Evolutionary conservation across 2,797 vertebrate genomes (phyloP).

Genomic region (Chiloscyllium punctatum): DNA sequence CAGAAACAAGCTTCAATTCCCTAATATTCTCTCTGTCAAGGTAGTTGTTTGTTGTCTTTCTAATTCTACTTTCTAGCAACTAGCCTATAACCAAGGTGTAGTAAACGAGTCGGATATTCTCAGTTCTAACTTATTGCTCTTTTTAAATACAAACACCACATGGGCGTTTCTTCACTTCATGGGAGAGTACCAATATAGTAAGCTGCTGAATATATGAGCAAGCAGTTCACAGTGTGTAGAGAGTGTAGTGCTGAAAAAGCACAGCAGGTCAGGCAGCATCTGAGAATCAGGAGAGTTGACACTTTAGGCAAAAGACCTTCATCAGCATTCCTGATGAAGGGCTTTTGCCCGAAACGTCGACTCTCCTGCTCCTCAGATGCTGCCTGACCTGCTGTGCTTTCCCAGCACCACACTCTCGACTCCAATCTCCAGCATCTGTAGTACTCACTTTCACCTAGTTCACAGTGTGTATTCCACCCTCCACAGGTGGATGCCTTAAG

Average conservation of each 20-base stretch:
- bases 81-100: not conserved
- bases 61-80: not conserved
- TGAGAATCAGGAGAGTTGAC: too few relatives aligned
- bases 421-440: too few relatives aligned
- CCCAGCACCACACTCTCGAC: too few relatives aligned
- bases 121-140: not conserved
- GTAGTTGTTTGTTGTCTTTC: not conserved
- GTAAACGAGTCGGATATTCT: not conserved
- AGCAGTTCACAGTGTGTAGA: not conserved
- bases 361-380: too few relatives aligned
- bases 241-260: too few relatives aligned
- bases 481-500: not conserved
- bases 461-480: too few relatives aligned
- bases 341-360: too few relatives aligned
- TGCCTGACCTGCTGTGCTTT: too few relatives aligned
- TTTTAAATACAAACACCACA: not conserved
- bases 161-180: not conserved
- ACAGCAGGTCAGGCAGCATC: too few relatives aligned
- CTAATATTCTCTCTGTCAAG: not conserved
- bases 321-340: too few relatives aligned
- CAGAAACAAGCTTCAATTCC: not conserved
- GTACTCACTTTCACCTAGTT: too few relatives aligned
- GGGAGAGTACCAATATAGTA: not conserved
- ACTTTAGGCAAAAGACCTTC: too few relatives aligned
- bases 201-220: not conserved